Conservation (phyloP, 1,140 invertebrate species). For the Reticulitermes speratus region DNA sequence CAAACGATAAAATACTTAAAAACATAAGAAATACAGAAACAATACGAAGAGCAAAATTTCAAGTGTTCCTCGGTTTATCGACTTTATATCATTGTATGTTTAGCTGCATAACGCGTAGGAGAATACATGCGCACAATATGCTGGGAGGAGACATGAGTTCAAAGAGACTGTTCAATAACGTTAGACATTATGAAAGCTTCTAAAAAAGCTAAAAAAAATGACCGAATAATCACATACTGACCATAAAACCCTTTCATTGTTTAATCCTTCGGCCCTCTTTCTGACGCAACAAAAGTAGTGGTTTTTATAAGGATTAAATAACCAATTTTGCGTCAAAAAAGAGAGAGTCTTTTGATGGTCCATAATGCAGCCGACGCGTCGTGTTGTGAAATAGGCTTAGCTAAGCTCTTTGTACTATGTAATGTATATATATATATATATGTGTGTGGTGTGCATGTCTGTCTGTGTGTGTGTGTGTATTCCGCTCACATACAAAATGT, state of each 20-base stretch:
- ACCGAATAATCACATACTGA: neutral
- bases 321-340: constrained; percentile 26
- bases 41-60: neutral
- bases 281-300: constrained; percentile 22
- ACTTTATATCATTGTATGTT: neutral
- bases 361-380: constrained; percentile 7
- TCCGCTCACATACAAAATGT: constrained; percentile 7
- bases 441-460: too few relatives aligned
- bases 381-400: constrained; percentile 27
- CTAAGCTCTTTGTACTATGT: constrained; percentile 4
- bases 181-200: neutral
- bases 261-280: constrained; percentile 24
- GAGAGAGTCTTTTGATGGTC: constrained; percentile 20
- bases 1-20: neutral
- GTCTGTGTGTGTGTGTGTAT: neutral
- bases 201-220: neutral
- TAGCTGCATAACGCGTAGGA: neutral
- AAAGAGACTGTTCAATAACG: constrained; percentile 2
- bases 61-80: neutral
- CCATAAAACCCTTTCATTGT: constrained; percentile 27
- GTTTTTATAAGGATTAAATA: constrained; percentile 26
- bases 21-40: neutral
- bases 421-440: too few relatives aligned
- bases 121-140: neutral
- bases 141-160: neutral